phyloP scores from a whole-genome alignment of 2,797 vertebrate genomes.

The Chaunax sp. region DNA sequence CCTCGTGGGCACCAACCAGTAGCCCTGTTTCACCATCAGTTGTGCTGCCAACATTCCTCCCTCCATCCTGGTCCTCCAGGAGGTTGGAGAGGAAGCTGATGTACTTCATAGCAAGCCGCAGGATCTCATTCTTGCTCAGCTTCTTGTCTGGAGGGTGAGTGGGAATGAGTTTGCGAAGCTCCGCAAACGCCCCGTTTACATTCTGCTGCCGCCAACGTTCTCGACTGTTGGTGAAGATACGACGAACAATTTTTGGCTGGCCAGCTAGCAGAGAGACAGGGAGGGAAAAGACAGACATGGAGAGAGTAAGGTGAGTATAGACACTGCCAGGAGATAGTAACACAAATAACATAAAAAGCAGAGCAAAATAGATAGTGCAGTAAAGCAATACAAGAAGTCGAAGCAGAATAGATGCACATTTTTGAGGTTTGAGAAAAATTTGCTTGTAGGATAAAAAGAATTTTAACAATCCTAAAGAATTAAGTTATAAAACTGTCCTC shows the following conservation, averaged over 20 bases:
- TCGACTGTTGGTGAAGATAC: slow-evolving; percentile 93
- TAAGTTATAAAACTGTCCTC: slow-evolving; percentile 41
- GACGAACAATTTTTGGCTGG: slow-evolving; percentile 91
- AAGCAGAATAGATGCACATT: slow-evolving; percentile 15
- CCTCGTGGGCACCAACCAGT: slow-evolving; percentile 90
- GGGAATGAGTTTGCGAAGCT: slow-evolving; percentile 83
- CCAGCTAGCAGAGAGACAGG: slow-evolving; percentile 65
- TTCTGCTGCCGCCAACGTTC: slow-evolving; percentile 84
- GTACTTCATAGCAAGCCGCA: slow-evolving; percentile 83
- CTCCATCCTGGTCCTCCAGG: slow-evolving; percentile 80
- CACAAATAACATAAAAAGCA: slow-evolving; percentile 22
- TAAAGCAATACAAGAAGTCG: slow-evolving; percentile 11
- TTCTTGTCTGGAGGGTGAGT: slow-evolving; percentile 84
- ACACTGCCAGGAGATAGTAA: not conserved
- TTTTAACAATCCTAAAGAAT: not conserved
- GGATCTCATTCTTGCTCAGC: slow-evolving; percentile 83
- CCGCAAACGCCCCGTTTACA: slow-evolving; percentile 80
- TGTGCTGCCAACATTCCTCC: slow-evolving; percentile 70
- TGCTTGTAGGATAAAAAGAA: not conserved
- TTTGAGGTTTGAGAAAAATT: not conserved
- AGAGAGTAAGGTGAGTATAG: slow-evolving; percentile 14
- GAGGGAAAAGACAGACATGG: slow-evolving; percentile 12
- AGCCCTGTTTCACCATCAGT: slow-evolving; percentile 79
- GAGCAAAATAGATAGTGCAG: slow-evolving; percentile 26
- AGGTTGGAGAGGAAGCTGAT: slow-evolving; percentile 83